Conservation (phyloP, 2,888 invertebrate species). For the Drosophila putrida region DNA sequence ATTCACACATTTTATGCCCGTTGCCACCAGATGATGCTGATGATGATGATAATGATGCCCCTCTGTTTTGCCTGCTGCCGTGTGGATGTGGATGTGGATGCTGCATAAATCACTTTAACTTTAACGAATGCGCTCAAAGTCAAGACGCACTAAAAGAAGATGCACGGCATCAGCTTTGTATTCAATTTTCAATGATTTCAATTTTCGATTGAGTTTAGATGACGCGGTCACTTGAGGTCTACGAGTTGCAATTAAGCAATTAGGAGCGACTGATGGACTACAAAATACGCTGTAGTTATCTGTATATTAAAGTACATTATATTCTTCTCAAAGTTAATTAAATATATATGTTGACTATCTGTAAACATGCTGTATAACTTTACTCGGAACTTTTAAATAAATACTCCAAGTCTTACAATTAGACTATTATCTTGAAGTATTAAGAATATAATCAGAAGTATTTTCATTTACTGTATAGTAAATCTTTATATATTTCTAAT, state of each 20-base stretch:
- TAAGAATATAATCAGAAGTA: no score
- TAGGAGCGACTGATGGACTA: background rate
- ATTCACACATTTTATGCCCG: constrained; percentile 50
- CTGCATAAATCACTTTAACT: constrained; percentile 63
- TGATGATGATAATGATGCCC: constrained; percentile 14
- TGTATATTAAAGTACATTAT: no score
- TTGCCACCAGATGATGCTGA: constrained; percentile 4
- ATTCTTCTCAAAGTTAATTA: no score
- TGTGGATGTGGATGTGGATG: constrained; percentile 34
- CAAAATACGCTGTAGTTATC: background rate
- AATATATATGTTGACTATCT: no score
- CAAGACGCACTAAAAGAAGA: constrained; percentile 46
- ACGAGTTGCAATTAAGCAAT: constrained; percentile 54
- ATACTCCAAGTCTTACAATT: no score
- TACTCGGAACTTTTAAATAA: no score
- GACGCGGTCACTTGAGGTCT: constrained; percentile 30
- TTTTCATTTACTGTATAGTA: no score
- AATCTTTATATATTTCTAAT: no score
- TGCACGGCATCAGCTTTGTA: constrained; percentile 33
- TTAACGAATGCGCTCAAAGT: constrained; percentile 71
- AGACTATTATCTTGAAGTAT: no score
- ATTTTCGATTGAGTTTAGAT: constrained; percentile 45
- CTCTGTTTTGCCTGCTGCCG: background rate
- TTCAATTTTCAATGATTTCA: constrained; percentile 34
- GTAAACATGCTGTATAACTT: no score